A percentile compares a stretch with the other conserved stretches of the same genome.
phyloP scores from a whole-genome alignment of 2,113 vertebrate genomes.

The Python bivittatus region DNA sequence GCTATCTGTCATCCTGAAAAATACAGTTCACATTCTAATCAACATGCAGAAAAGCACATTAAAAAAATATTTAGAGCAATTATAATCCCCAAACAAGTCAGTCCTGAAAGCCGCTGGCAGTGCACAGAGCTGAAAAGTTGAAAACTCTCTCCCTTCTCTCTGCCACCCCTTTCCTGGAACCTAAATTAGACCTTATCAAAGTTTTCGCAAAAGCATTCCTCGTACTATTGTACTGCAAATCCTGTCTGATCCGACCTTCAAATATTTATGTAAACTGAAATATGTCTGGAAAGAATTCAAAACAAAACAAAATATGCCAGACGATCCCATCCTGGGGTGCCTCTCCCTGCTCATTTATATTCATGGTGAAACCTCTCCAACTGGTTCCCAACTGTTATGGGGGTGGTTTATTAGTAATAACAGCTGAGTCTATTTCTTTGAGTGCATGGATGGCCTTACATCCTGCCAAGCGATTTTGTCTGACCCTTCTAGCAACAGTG shows the following conservation, averaged over 20 bases:
- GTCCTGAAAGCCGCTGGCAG: constrained; percentile 3
- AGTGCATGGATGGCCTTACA: constrained; percentile 33
- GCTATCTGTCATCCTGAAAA: constrained; percentile 2
- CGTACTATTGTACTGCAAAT: constrained; percentile 73
- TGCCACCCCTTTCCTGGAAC: constrained; percentile 32
- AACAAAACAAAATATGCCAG: constrained; percentile 66
- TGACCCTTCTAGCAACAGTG: constrained; percentile 39
- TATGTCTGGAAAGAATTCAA: constrained; percentile 73
- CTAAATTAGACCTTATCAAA: constrained; percentile 68
- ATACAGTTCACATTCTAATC: not conserved
- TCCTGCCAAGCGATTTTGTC: constrained; percentile 48
- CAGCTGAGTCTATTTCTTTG: constrained; percentile 52
- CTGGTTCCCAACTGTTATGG: constrained; percentile 51
- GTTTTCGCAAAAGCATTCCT: constrained; percentile 71
- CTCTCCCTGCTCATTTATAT: constrained; percentile 56
- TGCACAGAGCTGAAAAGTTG: not conserved
- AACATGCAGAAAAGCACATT: constrained; percentile 5
- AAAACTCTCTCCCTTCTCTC: constrained; percentile 37
- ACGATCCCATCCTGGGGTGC: constrained; percentile 45
- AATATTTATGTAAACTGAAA: constrained; percentile 79
- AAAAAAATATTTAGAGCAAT: too few relatives aligned
- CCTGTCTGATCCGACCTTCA: constrained; percentile 75
- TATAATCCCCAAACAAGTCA: constrained; percentile 50
- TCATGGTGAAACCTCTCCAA: constrained; percentile 44
- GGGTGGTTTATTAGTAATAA: constrained; percentile 61